These are phyloP conservation scores for Marronus borbonicus DNA, from an alignment of 2,888 invertebrate species.

Conservation along the genomic window DNA sequence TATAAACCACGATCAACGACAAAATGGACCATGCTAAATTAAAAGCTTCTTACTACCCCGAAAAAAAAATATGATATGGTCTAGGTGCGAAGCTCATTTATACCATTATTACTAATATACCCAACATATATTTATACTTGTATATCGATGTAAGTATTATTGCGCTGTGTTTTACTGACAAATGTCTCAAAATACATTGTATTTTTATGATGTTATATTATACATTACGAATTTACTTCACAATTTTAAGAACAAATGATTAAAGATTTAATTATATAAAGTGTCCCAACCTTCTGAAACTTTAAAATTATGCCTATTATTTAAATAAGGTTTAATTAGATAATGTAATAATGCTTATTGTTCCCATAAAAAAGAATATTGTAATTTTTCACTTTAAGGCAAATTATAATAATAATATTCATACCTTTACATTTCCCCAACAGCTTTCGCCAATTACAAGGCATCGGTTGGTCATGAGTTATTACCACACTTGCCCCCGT, in stretches of 20 bases:
- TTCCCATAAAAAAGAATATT: no score
- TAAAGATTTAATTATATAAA: neutral
- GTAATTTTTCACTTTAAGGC: no score
- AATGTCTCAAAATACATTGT: constrained; percentile 27
- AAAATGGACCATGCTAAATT: constrained; percentile 40
- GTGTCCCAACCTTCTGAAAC: no score
- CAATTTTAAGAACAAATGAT: neutral
- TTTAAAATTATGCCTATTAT: no score
- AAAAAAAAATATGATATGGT: neutral
- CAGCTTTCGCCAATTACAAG: no score
- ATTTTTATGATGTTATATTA: constrained; percentile 5
- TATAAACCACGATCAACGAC: constrained; percentile 13
- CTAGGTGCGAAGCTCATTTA: neutral
- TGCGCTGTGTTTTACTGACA: constrained; percentile 39
- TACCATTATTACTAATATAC: neutral
- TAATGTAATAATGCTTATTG: no score
- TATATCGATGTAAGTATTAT: constrained; percentile 35
- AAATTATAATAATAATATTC: no score
- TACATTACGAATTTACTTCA: constrained; percentile 40
- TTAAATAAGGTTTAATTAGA: no score
- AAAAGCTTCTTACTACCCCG: neutral
- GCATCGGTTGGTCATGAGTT: no score
- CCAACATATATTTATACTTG: constrained; percentile 14
- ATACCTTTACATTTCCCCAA: no score
- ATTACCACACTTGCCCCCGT: no score